These are phyloP conservation scores for Cavia aperea DNA, from an alignment of 2,113 vertebrate genomes.

Conservation along the genomic window DNA sequence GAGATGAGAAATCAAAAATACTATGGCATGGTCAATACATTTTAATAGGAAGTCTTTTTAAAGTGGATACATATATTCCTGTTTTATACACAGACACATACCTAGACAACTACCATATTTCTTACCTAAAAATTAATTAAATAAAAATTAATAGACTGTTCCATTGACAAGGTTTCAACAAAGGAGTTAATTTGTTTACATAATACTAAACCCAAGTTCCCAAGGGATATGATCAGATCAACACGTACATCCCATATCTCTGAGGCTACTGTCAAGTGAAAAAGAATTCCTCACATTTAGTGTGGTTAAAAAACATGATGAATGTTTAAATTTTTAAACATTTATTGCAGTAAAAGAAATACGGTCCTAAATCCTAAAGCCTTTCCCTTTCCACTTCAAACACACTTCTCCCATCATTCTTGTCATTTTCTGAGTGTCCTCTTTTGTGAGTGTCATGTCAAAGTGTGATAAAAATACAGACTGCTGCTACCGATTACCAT, in stretches of 20 bases:
- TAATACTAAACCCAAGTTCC: conserved; percentile 9
- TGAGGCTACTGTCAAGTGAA: neutral
- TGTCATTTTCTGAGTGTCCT: neutral
- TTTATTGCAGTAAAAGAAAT: neutral
- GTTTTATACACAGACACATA: neutral
- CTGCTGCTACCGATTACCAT: neutral
- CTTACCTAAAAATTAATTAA: conserved; percentile 41
- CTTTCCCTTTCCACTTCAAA: neutral
- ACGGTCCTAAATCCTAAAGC: neutral
- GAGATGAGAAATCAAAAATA: conserved; percentile 27
- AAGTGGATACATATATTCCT: neutral
- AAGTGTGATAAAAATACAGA: neutral
- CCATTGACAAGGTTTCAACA: neutral
- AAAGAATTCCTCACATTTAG: neutral
- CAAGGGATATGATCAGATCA: neutral
- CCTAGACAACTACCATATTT: neutral
- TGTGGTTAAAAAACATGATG: neutral
- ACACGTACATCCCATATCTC: neutral
- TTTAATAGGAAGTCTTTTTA: conserved; percentile 26
- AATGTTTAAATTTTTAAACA: neutral
- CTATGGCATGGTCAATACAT: neutral
- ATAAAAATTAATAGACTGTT: neutral
- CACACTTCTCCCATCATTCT: neutral
- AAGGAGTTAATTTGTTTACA: neutral
- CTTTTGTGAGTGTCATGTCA: neutral